These are phyloP conservation scores for Lycocerus yunnanus DNA, from an alignment of 2,888 invertebrate genomes.

Conservation along the genomic window DNA sequence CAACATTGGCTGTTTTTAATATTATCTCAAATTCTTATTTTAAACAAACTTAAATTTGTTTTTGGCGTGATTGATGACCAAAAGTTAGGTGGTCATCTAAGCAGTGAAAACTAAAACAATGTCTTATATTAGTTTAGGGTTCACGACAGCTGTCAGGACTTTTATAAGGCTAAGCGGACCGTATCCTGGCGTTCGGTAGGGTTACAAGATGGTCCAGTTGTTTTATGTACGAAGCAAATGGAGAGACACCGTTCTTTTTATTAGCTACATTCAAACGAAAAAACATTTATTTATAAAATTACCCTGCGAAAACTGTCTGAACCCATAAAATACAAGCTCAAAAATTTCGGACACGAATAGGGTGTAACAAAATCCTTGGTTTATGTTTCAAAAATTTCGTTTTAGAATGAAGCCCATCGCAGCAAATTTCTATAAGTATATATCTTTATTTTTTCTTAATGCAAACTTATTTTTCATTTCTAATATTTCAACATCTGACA, in stretches of 20 bases:
- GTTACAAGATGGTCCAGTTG: conserved; percentile 23
- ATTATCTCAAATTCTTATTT: neutral
- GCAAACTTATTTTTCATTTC: neutral
- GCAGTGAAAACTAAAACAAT: conserved; percentile 9
- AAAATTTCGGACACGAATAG: neutral
- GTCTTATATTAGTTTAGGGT: conserved; percentile 25
- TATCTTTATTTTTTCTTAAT: neutral
- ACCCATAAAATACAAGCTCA: conserved; percentile 10
- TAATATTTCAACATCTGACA: neutral
- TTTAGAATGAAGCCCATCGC: neutral
- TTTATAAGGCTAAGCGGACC: conserved; percentile 24
- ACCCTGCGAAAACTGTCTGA: conserved; percentile 13
- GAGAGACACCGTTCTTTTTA: conserved; percentile 25
- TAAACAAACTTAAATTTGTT: neutral
- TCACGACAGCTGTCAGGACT: conserved; percentile 23
- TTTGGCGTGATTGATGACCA: neutral
- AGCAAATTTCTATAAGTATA: neutral
- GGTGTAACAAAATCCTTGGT: neutral
- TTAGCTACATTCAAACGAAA: conserved; percentile 22
- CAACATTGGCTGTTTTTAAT: conserved; percentile 16
- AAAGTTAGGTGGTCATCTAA: neutral
- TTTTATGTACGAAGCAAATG: conserved; percentile 29
- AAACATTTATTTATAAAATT: conserved; percentile 9
- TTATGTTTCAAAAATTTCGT: neutral
- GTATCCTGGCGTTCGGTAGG: conserved; percentile 19